Evolutionary conservation across 2,888 invertebrate genomes (phyloP).

Genomic region (Dioctria rufipes): DNA sequence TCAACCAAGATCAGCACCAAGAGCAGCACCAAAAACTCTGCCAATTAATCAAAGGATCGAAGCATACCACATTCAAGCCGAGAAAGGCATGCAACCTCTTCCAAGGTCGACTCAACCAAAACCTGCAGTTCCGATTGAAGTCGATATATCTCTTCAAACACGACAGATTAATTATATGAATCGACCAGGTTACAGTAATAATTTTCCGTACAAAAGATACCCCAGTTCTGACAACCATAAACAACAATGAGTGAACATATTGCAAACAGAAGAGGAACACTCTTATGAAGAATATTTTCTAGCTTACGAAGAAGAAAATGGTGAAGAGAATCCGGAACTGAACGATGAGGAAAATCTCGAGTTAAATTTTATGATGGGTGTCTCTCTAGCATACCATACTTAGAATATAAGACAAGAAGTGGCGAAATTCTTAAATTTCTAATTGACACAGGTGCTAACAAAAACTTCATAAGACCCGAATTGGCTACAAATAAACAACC

Average conservation of each 20-base stretch:
- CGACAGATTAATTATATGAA: constrained; percentile 54
- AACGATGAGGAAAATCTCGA: constrained; percentile 32
- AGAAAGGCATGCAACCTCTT: neutral
- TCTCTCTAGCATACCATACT: constrained; percentile 55
- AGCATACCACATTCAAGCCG: neutral
- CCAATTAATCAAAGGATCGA: neutral
- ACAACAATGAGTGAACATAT: neutral
- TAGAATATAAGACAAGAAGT: constrained; percentile 46
- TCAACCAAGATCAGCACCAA: too few species aligned
- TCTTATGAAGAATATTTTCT: neutral
- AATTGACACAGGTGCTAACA: constrained; percentile 51
- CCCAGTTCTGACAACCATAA: too few species aligned
- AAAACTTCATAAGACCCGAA: constrained; percentile 40
- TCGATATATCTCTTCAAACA: constrained; percentile 48
- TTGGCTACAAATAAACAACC: neutral
- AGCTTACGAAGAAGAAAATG: neutral
- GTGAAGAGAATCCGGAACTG: neutral
- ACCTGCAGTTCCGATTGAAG: constrained; percentile 35
- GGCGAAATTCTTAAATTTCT: constrained; percentile 37
- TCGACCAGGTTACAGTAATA: constrained; percentile 8
- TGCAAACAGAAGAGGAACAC: constrained; percentile 10
- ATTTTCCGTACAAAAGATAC: neutral
- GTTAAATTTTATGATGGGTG: constrained; percentile 54
- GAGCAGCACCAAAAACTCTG: too few species aligned
- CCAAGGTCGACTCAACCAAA: neutral